Evolutionary conservation across 2,888 invertebrate genomes (phyloP).

Genomic region (Plemyria rubiginata): DNA sequence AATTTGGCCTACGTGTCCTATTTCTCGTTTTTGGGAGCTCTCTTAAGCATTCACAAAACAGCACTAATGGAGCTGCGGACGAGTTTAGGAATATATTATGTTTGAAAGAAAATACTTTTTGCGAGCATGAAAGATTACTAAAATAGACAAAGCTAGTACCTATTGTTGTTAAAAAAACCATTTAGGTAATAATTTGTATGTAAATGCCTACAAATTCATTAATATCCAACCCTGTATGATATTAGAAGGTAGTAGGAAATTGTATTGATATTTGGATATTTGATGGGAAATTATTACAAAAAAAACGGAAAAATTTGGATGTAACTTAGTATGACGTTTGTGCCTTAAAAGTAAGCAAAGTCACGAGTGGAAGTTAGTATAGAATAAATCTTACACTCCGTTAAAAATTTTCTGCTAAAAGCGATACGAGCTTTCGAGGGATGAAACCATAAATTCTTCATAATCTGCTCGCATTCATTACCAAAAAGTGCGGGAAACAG

Average conservation of each 20-base stretch:
- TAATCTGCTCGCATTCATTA: constrained; percentile 34
- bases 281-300: too few relatives aligned
- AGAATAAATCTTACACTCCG: neutral
- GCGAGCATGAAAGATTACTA: neutral
- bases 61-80: constrained; percentile 6
- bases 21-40: constrained; percentile 20
- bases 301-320: too few relatives aligned
- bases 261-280: too few relatives aligned
- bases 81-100: neutral
- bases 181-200: too few relatives aligned
- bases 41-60: constrained; percentile 3
- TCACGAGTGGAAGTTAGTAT: too few relatives aligned
- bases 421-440: constrained; percentile 6
- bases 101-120: neutral
- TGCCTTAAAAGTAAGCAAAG: too few relatives aligned
- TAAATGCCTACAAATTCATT: too few relatives aligned
- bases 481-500: constrained; percentile 20
- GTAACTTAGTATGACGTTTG: too few relatives aligned
- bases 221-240: too few relatives aligned
- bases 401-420: constrained; percentile 7
- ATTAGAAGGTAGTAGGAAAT: too few relatives aligned
- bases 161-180: too few relatives aligned
- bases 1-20: constrained; percentile 22
- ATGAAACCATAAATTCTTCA: constrained; percentile 27
- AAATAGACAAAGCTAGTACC: neutral